Conservation (phyloP, 2,888 invertebrate genomes). For the Eilema griseolum region DNA sequence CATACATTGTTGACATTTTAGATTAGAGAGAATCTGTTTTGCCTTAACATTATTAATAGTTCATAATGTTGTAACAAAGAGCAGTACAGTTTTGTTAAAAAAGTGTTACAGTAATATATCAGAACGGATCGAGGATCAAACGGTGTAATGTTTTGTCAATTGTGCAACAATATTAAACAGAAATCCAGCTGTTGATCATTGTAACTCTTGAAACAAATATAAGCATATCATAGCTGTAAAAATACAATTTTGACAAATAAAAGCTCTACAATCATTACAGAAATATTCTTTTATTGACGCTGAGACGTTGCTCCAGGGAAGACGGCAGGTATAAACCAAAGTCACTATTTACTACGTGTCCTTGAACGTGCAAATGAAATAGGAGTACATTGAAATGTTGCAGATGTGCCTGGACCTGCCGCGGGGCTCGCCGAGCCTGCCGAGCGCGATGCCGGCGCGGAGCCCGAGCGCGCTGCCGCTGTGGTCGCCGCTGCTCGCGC, state of each 20-base stretch:
- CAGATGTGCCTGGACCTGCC: slow-evolving; percentile 84
- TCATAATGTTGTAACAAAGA: slow-evolving; percentile 82
- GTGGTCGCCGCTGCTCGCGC: slow-evolving; percentile 81
- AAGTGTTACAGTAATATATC: slow-evolving; percentile 75
- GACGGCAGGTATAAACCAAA: slow-evolving; percentile 36
- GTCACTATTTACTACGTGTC: neutral
- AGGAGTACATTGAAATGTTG: slow-evolving; percentile 41
- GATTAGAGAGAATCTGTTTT: slow-evolving; percentile 85
- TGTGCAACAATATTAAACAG: slow-evolving; percentile 76
- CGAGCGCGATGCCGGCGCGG: slow-evolving; percentile 72
- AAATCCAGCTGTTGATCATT: slow-evolving; percentile 87
- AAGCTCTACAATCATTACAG: slow-evolving; percentile 89
- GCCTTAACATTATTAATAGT: slow-evolving; percentile 85
- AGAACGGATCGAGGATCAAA: slow-evolving; percentile 73
- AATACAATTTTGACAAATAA: slow-evolving; percentile 94
- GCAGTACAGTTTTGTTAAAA: slow-evolving; percentile 81
- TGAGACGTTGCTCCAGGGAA: slow-evolving; percentile 23
- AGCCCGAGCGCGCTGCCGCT: slow-evolving; percentile 76
- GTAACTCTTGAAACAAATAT: slow-evolving; percentile 91
- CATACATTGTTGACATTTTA: slow-evolving; percentile 86
- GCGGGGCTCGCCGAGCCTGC: slow-evolving; percentile 68
- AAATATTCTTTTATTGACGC: slow-evolving; percentile 67
- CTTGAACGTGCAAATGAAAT: neutral
- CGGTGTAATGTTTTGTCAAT: slow-evolving; percentile 83
- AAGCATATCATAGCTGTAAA: slow-evolving; percentile 98